These are phyloP conservation scores for Thalassophryne amazonica DNA, from an alignment of 2,797 vertebrate genomes.

Conservation along the genomic window DNA sequence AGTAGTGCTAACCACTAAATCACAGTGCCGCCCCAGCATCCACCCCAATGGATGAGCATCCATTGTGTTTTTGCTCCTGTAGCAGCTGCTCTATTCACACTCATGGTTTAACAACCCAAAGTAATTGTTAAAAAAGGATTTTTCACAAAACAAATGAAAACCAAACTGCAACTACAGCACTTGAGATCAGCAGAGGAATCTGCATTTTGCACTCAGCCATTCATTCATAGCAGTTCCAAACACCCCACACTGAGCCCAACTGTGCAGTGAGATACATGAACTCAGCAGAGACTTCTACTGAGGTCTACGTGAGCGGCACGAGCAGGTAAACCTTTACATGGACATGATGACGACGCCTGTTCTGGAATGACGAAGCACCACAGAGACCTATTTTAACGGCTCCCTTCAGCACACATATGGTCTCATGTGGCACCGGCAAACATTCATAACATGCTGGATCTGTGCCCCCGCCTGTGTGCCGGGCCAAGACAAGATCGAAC, in stretches of 20 bases:
- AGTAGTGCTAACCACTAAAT: no score
- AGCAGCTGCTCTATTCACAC: no score
- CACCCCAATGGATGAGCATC: no score
- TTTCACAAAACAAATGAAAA: neutral
- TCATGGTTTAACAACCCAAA: neutral
- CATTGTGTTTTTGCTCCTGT: no score
- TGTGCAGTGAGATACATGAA: neutral
- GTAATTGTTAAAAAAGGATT: neutral
- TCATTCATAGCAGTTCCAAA: neutral
- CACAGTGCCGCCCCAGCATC: no score
- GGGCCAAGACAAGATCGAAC: conserved; percentile 71
- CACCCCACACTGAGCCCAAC: neutral
- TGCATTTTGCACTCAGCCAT: neutral
- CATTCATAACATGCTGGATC: conserved; percentile 64
- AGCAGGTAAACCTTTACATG: conserved; percentile 18
- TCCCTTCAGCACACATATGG: conserved; percentile 46
- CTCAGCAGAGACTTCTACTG: conserved; percentile 5
- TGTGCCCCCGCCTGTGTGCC: conserved; percentile 43
- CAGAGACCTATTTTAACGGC: conserved; percentile 50
- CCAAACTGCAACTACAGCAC: neutral
- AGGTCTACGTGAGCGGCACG: conserved; percentile 11
- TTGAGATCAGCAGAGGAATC: neutral
- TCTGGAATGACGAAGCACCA: conserved; percentile 33
- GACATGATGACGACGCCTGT: neutral
- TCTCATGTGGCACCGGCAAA: conserved; percentile 63